phyloP scores from a whole-genome alignment of 2,888 invertebrate species.

The Pseudanteris insignis region DNA sequence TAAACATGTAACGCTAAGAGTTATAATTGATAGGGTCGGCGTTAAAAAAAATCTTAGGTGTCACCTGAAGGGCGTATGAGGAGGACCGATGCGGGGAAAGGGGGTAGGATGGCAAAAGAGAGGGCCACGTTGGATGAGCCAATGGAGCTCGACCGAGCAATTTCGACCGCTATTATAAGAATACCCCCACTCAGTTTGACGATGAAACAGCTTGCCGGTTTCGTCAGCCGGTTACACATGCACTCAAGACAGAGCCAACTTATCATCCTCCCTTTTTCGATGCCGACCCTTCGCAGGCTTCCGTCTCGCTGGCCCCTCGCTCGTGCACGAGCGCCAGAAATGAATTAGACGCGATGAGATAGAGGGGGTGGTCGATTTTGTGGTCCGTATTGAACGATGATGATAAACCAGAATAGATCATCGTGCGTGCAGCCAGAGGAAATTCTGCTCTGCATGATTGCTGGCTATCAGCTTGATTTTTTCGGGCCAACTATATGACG shows the following conservation, averaged over 20 bases:
- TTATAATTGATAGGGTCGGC: conserved; percentile 29
- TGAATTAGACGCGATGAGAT: conserved; percentile 55
- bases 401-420: too few relatives aligned
- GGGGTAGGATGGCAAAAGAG: not conserved
- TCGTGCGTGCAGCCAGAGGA: too few relatives aligned
- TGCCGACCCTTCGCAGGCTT: conserved; percentile 35
- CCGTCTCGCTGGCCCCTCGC: conserved; percentile 27
- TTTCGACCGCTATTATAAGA: conserved; percentile 48
- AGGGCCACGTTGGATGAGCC: conserved; percentile 41
- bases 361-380: conserved; percentile 27
- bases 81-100: too few relatives aligned
- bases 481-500: too few relatives aligned
- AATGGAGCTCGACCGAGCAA: conserved; percentile 40
- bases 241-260: conserved; percentile 52
- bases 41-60: conserved; percentile 24
- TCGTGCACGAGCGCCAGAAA: conserved; percentile 57
- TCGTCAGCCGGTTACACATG: conserved; percentile 53
- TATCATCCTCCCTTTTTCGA: conserved; percentile 35
- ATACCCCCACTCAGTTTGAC: conserved; percentile 23
- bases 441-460: too few relatives aligned
- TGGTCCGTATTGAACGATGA: conserved; percentile 22
- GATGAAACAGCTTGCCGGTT: conserved; percentile 45
- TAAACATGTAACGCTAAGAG: conserved; percentile 17
- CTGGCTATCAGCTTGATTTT: too few relatives aligned
- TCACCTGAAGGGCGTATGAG: conserved; percentile 27